These are phyloP conservation scores for Himalopsyche kuldschensis DNA, from an alignment of 2,888 invertebrate species.

Conservation along the genomic window DNA sequence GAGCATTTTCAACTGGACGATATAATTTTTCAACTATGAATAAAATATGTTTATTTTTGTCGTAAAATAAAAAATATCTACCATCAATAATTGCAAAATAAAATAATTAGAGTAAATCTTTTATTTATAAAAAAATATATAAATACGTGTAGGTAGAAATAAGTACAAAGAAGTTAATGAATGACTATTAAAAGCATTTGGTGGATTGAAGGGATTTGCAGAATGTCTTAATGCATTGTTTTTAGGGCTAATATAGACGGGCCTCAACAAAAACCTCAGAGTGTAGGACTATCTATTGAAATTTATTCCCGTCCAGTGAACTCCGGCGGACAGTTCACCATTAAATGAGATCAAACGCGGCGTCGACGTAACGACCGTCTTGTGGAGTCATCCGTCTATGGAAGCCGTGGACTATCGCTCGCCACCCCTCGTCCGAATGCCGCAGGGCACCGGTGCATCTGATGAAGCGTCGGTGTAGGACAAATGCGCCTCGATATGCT, in stretches of 20 bases:
- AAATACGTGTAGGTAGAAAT: no score
- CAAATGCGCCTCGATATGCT: not conserved
- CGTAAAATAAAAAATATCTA: no score
- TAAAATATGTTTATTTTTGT: no score
- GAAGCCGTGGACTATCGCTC: not conserved
- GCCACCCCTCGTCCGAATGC: not conserved
- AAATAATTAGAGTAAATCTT: no score
- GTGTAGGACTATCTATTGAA: constrained; percentile 15
- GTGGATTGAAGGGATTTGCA: no score
- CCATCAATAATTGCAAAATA: no score
- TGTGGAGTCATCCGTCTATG: not conserved
- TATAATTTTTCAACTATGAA: no score
- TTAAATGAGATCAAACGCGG: constrained; percentile 23
- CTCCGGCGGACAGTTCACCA: constrained; percentile 16
- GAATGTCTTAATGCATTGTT: not conserved
- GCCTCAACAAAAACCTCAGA: not conserved
- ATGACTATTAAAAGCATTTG: no score
- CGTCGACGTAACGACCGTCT: constrained; percentile 5
- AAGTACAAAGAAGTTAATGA: no score
- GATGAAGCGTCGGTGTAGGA: not conserved
- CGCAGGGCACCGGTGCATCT: not conserved
- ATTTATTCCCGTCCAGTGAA: constrained; percentile 30
- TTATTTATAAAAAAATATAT: no score
- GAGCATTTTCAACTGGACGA: no score
- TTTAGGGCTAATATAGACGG: not conserved